Percentiles rank a stretch among this genome's conserved stretches.
These are phyloP conservation scores for Falco naumanni DNA, from an alignment of 2,797 vertebrate genomes.

Conservation along the genomic window DNA sequence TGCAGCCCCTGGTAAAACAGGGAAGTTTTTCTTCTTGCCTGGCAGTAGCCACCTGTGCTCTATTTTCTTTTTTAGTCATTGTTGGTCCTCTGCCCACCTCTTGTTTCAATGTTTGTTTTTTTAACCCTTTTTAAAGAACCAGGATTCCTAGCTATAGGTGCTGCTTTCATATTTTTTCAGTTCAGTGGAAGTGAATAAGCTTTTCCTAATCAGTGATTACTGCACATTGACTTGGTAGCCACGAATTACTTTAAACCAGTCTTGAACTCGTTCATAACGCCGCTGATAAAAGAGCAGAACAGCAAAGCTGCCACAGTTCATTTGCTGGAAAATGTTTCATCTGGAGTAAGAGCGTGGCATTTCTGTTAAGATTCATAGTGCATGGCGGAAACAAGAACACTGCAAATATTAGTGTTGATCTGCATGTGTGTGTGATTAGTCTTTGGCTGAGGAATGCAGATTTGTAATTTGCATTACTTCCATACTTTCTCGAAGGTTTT, in stretches of 20 bases:
- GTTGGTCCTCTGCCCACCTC: slow-evolving; percentile 43
- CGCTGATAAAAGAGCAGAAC: slow-evolving; percentile 30
- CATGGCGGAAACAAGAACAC: background rate
- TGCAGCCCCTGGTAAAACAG: slow-evolving; percentile 24
- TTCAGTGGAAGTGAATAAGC: slow-evolving; percentile 20
- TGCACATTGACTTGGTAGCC: slow-evolving; percentile 43
- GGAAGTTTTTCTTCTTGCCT: slow-evolving; percentile 31
- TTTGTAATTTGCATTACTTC: background rate
- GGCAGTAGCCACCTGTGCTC: slow-evolving; percentile 36
- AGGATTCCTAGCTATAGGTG: slow-evolving; percentile 3
- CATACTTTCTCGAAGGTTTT: background rate
- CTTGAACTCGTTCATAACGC: slow-evolving; percentile 39
- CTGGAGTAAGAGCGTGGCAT: slow-evolving; percentile 13
- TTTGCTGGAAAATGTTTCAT: slow-evolving; percentile 48
- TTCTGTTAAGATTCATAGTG: background rate
- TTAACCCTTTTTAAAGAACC: slow-evolving; percentile 24
- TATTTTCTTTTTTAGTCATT: slow-evolving; percentile 60
- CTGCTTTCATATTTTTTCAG: slow-evolving; percentile 42
- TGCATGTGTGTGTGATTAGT: background rate
- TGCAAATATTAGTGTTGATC: background rate
- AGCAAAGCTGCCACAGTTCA: slow-evolving; percentile 49
- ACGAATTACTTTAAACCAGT: slow-evolving; percentile 47
- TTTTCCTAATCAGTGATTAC: slow-evolving; percentile 55
- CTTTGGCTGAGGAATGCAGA: background rate
- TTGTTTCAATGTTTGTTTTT: slow-evolving; percentile 27